phyloP scores from a whole-genome alignment of 2,113 vertebrate species.

The Seriola rivoliana region DNA sequence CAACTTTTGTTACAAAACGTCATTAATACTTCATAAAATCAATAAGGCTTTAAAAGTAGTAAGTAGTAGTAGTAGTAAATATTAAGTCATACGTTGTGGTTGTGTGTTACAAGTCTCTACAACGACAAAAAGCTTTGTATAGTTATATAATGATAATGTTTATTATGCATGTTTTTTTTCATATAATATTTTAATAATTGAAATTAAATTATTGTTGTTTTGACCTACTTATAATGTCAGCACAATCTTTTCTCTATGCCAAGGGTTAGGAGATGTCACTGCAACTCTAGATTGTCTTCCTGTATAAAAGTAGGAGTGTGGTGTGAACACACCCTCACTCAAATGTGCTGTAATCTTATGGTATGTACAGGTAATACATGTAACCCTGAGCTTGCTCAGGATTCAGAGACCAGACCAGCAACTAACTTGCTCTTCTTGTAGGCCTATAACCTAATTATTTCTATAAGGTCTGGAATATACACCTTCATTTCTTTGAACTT shows the following conservation, averaged over 20 bases:
- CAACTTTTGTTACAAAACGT: neutral
- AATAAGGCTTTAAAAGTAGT: no score
- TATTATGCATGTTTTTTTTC: neutral
- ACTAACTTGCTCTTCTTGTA: neutral
- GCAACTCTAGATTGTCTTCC: neutral
- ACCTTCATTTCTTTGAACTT: neutral
- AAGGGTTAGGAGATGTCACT: neutral
- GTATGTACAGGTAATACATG: constrained; percentile 3
- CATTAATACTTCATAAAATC: neutral
- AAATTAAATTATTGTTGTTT: neutral
- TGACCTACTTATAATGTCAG: neutral
- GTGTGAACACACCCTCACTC: neutral
- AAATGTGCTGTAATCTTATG: neutral
- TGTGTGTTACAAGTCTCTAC: neutral
- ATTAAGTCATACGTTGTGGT: neutral
- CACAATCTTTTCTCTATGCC: neutral
- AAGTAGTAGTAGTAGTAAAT: no score
- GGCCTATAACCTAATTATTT: neutral
- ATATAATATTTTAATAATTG: no score
- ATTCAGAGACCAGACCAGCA: neutral
- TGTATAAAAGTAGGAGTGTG: neutral
- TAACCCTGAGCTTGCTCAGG: neutral
- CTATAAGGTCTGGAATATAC: neutral
- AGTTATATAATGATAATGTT: neutral
- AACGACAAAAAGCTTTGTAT: neutral